A percentile compares a stretch with the other conserved stretches of the same genome.
phyloP scores from a whole-genome alignment of 2,113 vertebrate species.

The Lophochroa leadbeateri region DNA sequence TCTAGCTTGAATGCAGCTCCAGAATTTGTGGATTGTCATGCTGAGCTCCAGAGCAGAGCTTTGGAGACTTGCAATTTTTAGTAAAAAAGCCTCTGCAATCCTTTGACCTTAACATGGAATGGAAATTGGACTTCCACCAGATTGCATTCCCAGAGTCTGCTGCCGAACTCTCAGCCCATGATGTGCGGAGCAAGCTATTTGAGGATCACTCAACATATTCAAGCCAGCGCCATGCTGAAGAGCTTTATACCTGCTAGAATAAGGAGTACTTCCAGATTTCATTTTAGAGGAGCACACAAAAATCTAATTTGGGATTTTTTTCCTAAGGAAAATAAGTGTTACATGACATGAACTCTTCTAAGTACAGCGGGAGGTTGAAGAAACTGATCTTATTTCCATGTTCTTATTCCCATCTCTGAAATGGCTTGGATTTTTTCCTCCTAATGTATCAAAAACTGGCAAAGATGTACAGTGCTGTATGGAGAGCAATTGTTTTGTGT shows the following conservation, averaged over 20 bases:
- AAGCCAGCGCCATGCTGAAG: neutral
- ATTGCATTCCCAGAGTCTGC: neutral
- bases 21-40: neutral
- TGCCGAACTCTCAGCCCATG: neutral
- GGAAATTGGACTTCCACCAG: neutral
- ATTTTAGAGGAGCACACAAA: neutral
- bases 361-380: neutral
- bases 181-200: neutral
- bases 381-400: constrained; percentile 1
- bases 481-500: neutral
- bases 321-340: neutral
- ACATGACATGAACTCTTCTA: neutral
- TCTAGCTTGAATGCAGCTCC: neutral
- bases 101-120: neutral
- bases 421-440: constrained; percentile 18
- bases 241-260: neutral
- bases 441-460: constrained; percentile 44
- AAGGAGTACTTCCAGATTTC: constrained; percentile 19
- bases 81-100: neutral
- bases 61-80: neutral
- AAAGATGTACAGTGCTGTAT: neutral
- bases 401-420: constrained; percentile 1
- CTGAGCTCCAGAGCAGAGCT: neutral
- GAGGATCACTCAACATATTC: neutral
- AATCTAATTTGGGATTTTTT: neutral